Evolutionary conservation across 2,888 invertebrate species (phyloP).

Genomic region (Parthenolecanium corni): DNA sequence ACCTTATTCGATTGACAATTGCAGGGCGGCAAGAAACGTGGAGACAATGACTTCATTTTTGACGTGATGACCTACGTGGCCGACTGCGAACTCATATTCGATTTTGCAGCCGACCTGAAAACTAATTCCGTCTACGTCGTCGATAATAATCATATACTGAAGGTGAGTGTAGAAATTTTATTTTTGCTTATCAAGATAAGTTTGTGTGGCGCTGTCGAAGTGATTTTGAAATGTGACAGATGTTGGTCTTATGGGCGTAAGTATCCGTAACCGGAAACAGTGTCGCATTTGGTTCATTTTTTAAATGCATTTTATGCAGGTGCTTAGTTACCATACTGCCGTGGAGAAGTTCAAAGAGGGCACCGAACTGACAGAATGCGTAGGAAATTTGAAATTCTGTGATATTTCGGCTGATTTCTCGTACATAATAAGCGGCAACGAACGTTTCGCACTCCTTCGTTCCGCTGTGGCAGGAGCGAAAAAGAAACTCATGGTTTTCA

Average conservation of each 20-base stretch:
- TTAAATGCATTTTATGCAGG: too few species aligned
- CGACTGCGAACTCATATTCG: neutral
- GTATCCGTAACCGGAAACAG: too few species aligned
- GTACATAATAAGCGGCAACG: constrained; percentile 1
- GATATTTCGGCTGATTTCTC: constrained; percentile 3
- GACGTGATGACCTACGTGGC: neutral
- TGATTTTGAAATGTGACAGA: neutral
- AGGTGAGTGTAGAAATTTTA: neutral
- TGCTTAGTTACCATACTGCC: too few species aligned
- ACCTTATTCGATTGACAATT: neutral
- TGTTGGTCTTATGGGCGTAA: too few species aligned
- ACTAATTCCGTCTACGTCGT: neutral
- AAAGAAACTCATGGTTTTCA: neutral
- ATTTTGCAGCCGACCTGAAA: neutral
- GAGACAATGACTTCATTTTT: neutral
- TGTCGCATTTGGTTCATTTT: too few species aligned
- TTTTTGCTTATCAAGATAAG: neutral
- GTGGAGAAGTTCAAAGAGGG: neutral
- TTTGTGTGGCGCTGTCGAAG: neutral
- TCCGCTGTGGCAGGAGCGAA: neutral
- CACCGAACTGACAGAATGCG: neutral
- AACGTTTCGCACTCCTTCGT: neutral
- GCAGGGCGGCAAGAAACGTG: neutral
- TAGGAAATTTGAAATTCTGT: neutral
- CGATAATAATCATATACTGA: neutral